phyloP scores from a whole-genome alignment of 2,113 vertebrate species.

The Rattus rattus region DNA sequence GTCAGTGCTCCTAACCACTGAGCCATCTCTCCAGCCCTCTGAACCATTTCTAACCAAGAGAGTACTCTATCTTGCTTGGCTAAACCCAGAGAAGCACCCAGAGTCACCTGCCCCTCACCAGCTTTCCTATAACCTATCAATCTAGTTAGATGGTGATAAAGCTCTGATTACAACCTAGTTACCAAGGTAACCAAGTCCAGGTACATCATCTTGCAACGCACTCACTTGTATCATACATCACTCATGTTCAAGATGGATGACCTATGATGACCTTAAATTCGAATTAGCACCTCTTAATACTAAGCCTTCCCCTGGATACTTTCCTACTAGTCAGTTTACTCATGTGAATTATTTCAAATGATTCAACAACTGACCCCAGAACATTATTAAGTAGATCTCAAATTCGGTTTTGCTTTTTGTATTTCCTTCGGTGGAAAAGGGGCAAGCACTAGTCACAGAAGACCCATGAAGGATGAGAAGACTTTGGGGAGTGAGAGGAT shows the following conservation, averaged over 20 bases:
- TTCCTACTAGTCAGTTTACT: not conserved
- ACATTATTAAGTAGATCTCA: constrained; percentile 40
- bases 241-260: not conserved
- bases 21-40: too few species aligned
- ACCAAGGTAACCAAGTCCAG: not conserved
- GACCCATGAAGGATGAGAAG: not conserved
- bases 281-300: not conserved
- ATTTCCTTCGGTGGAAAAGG: not conserved
- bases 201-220: not conserved
- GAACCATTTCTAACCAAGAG: not conserved
- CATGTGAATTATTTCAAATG: constrained; percentile 16
- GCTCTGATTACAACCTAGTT: not conserved
- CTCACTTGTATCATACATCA: not conserved
- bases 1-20: too few species aligned
- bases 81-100: not conserved
- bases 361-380: not conserved
- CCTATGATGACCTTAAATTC: constrained; percentile 12
- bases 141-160: not conserved
- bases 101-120: not conserved
- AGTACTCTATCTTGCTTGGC: constrained; percentile 12
- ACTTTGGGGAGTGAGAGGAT: not conserved
- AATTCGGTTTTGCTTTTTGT: constrained; percentile 1
- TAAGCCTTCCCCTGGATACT: constrained; percentile 23
- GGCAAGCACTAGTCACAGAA: not conserved
- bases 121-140: not conserved